Evolutionary conservation across 1,140 invertebrate species (phyloP).

Genomic region (Magallana gigas): DNA sequence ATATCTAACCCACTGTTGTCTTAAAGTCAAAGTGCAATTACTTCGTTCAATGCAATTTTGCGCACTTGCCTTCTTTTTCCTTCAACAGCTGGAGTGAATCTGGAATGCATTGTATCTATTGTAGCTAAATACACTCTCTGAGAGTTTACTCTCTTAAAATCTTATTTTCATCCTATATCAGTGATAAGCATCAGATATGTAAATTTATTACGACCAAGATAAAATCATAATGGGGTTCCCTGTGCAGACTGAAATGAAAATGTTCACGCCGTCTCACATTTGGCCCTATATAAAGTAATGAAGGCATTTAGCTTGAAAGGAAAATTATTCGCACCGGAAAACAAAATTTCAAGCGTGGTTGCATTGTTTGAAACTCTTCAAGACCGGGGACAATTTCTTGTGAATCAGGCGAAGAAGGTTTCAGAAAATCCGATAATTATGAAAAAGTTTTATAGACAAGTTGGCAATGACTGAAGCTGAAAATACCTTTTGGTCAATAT

Average conservation of each 20-base stretch:
- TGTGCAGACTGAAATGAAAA: slow-evolving; percentile 11
- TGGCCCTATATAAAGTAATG: background rate
- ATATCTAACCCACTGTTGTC: too few species aligned
- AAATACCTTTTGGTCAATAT: too few species aligned
- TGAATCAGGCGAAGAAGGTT: too few species aligned
- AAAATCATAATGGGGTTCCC: background rate
- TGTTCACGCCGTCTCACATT: background rate
- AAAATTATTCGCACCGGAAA: background rate
- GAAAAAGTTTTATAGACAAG: too few species aligned
- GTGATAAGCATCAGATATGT: slow-evolving; percentile 1
- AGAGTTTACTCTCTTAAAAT: background rate
- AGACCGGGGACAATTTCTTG: too few species aligned
- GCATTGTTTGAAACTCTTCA: background rate
- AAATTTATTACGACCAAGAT: background rate
- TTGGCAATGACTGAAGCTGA: too few species aligned
- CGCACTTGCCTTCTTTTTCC: too few species aligned
- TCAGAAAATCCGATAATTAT: too few species aligned
- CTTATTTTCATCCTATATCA: background rate
- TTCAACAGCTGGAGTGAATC: too few species aligned
- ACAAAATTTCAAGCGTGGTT: background rate
- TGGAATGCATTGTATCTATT: too few species aligned
- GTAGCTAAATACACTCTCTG: background rate
- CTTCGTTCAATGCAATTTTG: too few species aligned
- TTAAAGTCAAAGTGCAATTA: too few species aligned
- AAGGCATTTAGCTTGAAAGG: background rate